These are phyloP conservation scores for Chironomus tentans DNA, from an alignment of 2,888 invertebrate genomes.

Conservation along the genomic window DNA sequence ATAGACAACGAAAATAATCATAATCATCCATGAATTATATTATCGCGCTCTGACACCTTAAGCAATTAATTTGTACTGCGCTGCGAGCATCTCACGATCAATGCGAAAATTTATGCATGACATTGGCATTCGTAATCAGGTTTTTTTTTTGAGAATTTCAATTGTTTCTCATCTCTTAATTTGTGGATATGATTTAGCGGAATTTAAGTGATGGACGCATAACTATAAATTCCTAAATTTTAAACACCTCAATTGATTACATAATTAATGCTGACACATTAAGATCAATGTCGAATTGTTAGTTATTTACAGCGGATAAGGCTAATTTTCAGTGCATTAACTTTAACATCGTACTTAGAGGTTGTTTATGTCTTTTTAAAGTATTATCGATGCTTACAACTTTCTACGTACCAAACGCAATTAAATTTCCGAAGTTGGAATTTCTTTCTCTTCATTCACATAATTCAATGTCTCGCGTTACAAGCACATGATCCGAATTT, in stretches of 20 bases:
- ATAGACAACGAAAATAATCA: neutral
- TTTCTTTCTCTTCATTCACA: no score
- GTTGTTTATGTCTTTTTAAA: neutral
- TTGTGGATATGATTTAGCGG: neutral
- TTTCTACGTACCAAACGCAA: neutral
- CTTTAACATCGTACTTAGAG: neutral
- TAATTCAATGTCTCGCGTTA: no score
- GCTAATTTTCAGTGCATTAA: slow-evolving; percentile 2
- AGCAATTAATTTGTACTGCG: neutral
- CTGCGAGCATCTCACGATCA: slow-evolving; percentile 8
- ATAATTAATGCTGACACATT: slow-evolving; percentile 11
- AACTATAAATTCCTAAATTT: neutral
- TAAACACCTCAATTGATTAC: slow-evolving; percentile 14
- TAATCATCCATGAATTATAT: slow-evolving; percentile 5
- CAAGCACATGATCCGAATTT: no score
- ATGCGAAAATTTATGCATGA: slow-evolving; percentile 23
- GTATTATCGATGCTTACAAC: neutral
- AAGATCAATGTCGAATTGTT: slow-evolving; percentile 15
- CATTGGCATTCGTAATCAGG: slow-evolving; percentile 20
- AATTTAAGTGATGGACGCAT: neutral
- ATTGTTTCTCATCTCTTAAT: neutral
- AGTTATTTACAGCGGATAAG: neutral
- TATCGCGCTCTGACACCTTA: slow-evolving; percentile 9
- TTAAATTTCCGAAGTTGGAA: neutral
- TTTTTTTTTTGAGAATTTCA: neutral